Conservation (phyloP, 2,113 vertebrate species). For the Lamprologus ornatipinnis region DNA sequence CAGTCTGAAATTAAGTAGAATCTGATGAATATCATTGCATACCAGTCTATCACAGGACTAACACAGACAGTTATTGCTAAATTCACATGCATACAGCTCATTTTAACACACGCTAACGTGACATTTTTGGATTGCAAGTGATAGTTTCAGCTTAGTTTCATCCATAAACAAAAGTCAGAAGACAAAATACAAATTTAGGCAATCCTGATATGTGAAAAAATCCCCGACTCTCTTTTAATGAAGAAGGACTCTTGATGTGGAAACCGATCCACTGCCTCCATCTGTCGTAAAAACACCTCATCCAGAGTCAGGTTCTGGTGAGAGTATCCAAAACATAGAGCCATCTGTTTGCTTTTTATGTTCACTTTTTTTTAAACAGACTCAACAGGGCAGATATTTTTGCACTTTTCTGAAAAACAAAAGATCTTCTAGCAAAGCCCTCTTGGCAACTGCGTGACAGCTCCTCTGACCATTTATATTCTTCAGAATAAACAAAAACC, state of each 20-base stretch:
- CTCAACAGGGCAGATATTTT: neutral
- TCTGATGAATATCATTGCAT: neutral
- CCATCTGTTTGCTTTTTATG: constrained; percentile 1
- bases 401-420: constrained; percentile 8
- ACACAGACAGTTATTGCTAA: neutral
- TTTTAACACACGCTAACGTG: neutral
- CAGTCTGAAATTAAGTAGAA: neutral
- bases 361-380: neutral
- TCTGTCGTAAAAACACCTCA: neutral
- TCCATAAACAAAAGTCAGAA: neutral
- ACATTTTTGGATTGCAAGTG: neutral
- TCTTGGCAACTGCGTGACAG: neutral
- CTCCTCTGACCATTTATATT: neutral
- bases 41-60: neutral
- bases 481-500: neutral
- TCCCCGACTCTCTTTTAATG: neutral
- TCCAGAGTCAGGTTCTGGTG: neutral
- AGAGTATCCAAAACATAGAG: neutral
- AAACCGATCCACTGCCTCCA: neutral
- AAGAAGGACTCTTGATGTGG: neutral
- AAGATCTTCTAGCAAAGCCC: neutral
- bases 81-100: neutral
- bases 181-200: neutral
- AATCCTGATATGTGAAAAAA: neutral
- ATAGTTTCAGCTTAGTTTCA: neutral